phyloP scores from a whole-genome alignment of 2,113 vertebrate genomes.

The Ramphastos sulfuratus region DNA sequence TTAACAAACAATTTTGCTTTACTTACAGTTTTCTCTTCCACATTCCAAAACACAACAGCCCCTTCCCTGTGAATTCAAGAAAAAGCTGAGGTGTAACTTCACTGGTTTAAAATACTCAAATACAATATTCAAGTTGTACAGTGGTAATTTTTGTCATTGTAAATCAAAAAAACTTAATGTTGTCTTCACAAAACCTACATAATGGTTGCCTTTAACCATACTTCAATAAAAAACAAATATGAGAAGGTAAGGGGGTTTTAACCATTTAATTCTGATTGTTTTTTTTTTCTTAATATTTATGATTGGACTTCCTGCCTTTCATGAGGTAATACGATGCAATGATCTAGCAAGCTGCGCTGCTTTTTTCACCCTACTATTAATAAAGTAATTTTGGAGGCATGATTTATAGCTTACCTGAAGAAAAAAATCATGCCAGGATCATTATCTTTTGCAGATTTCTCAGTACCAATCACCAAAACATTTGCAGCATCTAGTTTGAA shows the following conservation, averaged over 20 bases:
- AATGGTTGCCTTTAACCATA: not conserved
- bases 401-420: constrained; percentile 83
- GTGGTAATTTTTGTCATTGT: not conserved
- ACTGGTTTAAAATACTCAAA: not conserved
- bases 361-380: not conserved
- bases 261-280: not conserved
- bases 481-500: constrained; percentile 91
- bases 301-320: constrained; percentile 18
- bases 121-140: not conserved
- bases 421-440: constrained; percentile 89
- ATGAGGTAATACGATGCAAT: not conserved
- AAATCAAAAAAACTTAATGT: not conserved
- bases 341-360: not conserved
- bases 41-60: constrained; percentile 96
- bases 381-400: not conserved
- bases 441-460: constrained; percentile 81
- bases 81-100: constrained; percentile 24
- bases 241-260: not conserved
- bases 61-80: constrained; percentile 86
- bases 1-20: not conserved
- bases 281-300: not conserved
- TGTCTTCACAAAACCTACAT: not conserved
- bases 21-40: constrained; percentile 91
- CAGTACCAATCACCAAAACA: constrained; percentile 87
- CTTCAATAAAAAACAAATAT: not conserved